These are phyloP conservation scores for Corvus hawaiiensis DNA, from an alignment of 2,113 vertebrate genomes.

Conservation along the genomic window DNA sequence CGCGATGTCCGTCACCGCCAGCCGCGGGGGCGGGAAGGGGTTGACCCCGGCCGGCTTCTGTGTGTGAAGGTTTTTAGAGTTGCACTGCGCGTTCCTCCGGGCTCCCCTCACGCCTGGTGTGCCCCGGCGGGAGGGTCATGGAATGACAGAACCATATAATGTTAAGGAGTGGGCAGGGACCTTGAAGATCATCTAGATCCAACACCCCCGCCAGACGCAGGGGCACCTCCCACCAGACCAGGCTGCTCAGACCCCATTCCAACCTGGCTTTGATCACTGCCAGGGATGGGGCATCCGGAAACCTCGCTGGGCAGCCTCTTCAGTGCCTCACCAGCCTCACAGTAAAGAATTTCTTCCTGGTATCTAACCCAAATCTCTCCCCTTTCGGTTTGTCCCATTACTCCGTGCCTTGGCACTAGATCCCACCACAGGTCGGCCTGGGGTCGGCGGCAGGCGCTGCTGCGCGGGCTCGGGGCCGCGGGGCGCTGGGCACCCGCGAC, in stretches of 20 bases:
- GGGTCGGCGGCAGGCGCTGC: background rate
- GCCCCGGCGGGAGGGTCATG: no score
- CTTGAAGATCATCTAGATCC: background rate
- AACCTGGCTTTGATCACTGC: background rate
- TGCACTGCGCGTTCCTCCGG: no score
- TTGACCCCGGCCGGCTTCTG: no score
- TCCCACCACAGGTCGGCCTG: accelerated
- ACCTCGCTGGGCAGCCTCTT: background rate
- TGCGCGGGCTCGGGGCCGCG: background rate
- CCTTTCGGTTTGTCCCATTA: accelerated
- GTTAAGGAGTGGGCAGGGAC: no score
- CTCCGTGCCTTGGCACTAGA: accelerated
- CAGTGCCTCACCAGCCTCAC: background rate
- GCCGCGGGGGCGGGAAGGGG: no score
- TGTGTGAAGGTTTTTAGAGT: accelerated
- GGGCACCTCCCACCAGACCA: no score
- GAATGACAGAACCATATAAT: accelerated
- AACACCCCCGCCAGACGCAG: no score
- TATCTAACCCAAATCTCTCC: no score
- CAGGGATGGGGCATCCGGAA: background rate
- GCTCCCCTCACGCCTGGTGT: accelerated
- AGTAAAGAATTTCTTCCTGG: background rate
- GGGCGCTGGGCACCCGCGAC: background rate
- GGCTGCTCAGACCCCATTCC: background rate
- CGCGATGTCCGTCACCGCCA: background rate